Conservation (phyloP, 1,140 invertebrate genomes). For the Drosophila dunni region DNA sequence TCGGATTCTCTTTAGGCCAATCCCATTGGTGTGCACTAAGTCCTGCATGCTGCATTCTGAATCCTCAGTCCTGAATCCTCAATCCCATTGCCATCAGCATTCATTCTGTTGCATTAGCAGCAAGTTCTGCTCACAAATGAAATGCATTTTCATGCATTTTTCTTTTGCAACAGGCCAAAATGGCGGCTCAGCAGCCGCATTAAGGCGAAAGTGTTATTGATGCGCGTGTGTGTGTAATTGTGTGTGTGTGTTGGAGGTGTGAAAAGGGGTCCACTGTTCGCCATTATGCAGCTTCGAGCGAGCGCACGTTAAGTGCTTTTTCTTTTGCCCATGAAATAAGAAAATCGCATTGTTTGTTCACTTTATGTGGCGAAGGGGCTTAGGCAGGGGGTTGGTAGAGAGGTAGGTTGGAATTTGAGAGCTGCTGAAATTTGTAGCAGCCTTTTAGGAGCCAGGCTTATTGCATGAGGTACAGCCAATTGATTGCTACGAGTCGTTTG, state of each 20-base stretch:
- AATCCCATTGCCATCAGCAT: constrained; percentile 34
- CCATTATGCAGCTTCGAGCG: constrained; percentile 49
- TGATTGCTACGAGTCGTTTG: constrained; percentile 6
- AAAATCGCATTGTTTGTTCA: constrained; percentile 59
- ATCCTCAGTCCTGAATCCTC: constrained; percentile 10
- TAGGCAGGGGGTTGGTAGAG: not conserved
- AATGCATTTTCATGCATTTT: constrained; percentile 75
- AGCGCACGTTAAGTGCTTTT: constrained; percentile 70
- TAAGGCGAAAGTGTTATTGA: constrained; percentile 61
- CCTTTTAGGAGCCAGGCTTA: constrained; percentile 7
- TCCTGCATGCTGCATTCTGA: not conserved
- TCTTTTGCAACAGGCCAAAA: not conserved
- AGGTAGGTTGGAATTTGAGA: constrained; percentile 1
- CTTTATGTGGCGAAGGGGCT: constrained; percentile 20
- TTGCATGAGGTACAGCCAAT: constrained; percentile 15
- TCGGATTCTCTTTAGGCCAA: constrained; percentile 11
- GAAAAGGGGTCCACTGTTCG: constrained; percentile 4
- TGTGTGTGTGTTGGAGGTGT: constrained; percentile 13
- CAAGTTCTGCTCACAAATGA: constrained; percentile 53
- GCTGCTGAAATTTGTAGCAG: not conserved
- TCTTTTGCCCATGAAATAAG: constrained; percentile 56
- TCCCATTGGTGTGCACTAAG: constrained; percentile 11
- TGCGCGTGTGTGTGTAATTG: constrained; percentile 18
- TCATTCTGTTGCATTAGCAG: constrained; percentile 44
- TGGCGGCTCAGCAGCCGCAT: constrained; percentile 55